Base-by-base conservation (phyloP, 2,888 invertebrate genomes). In the Melinopterus prodromus region DNA sequence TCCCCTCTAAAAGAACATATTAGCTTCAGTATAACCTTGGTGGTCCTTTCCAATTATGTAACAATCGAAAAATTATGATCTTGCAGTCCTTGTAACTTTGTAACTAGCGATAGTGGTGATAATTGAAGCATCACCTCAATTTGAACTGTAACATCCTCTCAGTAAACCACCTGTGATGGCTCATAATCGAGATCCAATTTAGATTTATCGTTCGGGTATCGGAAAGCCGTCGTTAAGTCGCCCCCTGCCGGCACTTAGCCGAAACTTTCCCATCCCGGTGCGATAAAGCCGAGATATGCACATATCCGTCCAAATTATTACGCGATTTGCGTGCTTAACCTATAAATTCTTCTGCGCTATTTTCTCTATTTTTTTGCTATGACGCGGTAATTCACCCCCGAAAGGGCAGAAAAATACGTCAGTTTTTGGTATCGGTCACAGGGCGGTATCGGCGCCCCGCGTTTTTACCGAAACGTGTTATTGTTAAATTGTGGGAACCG, bases 161-260 rank as follows among this genome's bases (percentile, higher is more conserved):
- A 37, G 35, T 74, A 74, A 74, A 74, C 74, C 74, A 74, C 74
- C 74, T 74, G 74, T 37, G 74, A 74, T 74, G n/a, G n/a, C 74
- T 74, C n/a, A 53, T 74, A 74, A 74, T 74, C 74, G 74, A 35
- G 74, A 74, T 74, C 74, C 37, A 74, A 74, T 74, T 74, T 74
- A 74, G 74, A 74, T 74, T 74, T 74, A 74, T 35, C 74, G 74
- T 7, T 36, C 35, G 74, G 53, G 74, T 74, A 74, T 74, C 74
- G 74, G 74, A 74, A 74, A 37, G 35, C 74, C 74, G 74, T 74
- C 74, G 74, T 74, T 74, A 74, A 37, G 74, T 74, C 74, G 74
- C 53, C 53, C 53, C 53, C 53, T 53, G 53, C 9, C 53, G 53
- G 53, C 53, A 53, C 53, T 53, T 53, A 53, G 53, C 9, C 53